Conservation (phyloP, 2,797 vertebrate genomes). For the Cyprinodon diabolis region DNA sequence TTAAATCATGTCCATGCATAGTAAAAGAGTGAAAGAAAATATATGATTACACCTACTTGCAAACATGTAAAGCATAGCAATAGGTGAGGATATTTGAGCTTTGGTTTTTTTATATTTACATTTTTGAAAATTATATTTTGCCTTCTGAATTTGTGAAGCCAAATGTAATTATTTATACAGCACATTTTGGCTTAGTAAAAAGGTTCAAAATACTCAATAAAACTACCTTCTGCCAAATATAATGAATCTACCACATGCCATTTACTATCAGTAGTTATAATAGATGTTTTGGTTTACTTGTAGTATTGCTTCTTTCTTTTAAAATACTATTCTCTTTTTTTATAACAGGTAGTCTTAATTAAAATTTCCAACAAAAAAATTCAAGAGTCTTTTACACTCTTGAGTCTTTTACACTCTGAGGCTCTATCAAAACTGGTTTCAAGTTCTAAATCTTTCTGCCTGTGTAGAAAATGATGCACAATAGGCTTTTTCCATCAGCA, state of each 20-base stretch:
- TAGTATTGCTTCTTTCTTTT: background rate
- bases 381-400: background rate
- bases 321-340: background rate
- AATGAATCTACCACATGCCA: background rate
- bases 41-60: background rate
- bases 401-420: background rate
- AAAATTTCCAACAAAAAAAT: background rate
- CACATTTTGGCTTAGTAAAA: background rate
- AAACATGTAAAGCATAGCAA: background rate
- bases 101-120: background rate
- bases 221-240: background rate
- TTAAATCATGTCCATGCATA: background rate
- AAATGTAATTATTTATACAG: background rate
- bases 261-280: slow-evolving; percentile 4
- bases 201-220: background rate
- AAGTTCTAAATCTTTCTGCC: background rate
- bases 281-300: slow-evolving; percentile 1
- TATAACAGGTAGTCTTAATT: background rate
- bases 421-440: background rate
- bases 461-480: background rate
- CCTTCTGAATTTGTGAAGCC: background rate
- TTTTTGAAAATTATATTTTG: background rate
- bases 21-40: background rate
- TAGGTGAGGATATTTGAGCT: background rate
- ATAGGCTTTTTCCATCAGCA: background rate